Base-by-base conservation (phyloP, 2,888 invertebrate species). In the Polyommatus iphigenia region DNA sequence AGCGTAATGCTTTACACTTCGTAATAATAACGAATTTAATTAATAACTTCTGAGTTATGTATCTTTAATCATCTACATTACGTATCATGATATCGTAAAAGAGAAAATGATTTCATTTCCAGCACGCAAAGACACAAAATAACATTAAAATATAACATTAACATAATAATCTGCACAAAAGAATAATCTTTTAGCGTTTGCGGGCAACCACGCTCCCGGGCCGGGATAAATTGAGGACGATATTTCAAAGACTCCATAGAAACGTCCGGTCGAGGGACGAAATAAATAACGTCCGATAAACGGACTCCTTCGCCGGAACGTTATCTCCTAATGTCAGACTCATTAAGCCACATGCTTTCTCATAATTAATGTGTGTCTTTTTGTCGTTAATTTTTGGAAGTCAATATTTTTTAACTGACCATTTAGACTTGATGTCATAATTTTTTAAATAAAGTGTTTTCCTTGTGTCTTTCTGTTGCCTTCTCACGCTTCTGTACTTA, bases 211-310 rank as follows among this genome's bases (percentile, higher is more conserved):
- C 8, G 59, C 20, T 1, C 20, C 62, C 7, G 62, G 24, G 4
- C 24, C 24, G 20, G 24, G 20, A 24, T 62, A 62, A 62, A 62
- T 62, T 24, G 62, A 20, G 62, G 20, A 4, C 62, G 24, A 62
- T 62, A 62, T 62, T 62, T 62, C 24, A 62, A 20, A 62, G 62
- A 62, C 8, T 24, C 62, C 62, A 62, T 24, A 62, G 24, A 62
- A 62, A 62, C 20, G 62, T 62, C 24, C 62, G 24, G 62, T 20
- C 4, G 10, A 24, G 24, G 24, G 20, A 62, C 20, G 4, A 13
- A 24, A 62, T 62, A 62, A 62, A 24, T 20, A 62, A 24, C 13
- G 24, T 10, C 20, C 20, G 62, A 62, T 62, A 62, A 13, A 10
- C 62, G 62, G 20, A 62, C 20, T 10, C 62, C 62, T 62, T 24